Evolutionary conservation across 2,797 vertebrate genomes (phyloP), one percentile per base, ranked within the genome.

Genomic region (Orestias chungarensis): DNA sequence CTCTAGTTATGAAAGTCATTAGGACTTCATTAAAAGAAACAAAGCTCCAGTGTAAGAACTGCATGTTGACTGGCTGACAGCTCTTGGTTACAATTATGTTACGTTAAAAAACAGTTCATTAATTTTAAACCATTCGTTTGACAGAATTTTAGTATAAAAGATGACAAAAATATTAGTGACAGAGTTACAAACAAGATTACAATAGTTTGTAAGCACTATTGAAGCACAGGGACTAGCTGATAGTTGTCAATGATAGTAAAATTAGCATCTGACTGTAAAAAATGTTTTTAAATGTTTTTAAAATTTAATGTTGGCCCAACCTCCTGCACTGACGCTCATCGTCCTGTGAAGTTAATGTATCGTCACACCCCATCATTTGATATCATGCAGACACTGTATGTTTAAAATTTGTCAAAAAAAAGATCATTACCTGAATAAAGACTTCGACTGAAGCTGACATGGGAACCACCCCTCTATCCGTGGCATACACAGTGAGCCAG

Each of bases 381-480:
- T 64, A 64, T 75, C 70, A 43, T 31, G 59, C 57, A 82, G 70
- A 68, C 55, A 68, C n/a, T 47, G 42, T 29, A 40, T 25, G 38
- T 3, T 31, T 38, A 17, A 12, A 11, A 12, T n/a, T n/a, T n/a
- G n/a, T n/a, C 3, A n/a, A 35, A 9, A 20, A 55, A 44, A 46
- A 17, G 6, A 27, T 27, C 29, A 8, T 40, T 88, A 94, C 93
- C 92, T 97, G 96, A 69, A 99, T 95, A 85, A 97, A 99, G 89
- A 99, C 95, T 83, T 99, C 96, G 0, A 97, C 94, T n/a, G 96
- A 96, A 35, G 95, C 90, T 66, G 96, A 98, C 67, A 97, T 94
- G 0, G 97, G 96, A 23, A 96, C 93, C 0, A 96, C 95, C 3
- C 96, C 98, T 33, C 92, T 94, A 79, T 99, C 98, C 3, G 96